A percentile compares a stretch with the other conserved stretches of the same genome.
Evolutionary conservation across 35 echinoderm and acorn worm species (phyloP).

Genomic region (Heliocidaris tuberculata): DNA sequence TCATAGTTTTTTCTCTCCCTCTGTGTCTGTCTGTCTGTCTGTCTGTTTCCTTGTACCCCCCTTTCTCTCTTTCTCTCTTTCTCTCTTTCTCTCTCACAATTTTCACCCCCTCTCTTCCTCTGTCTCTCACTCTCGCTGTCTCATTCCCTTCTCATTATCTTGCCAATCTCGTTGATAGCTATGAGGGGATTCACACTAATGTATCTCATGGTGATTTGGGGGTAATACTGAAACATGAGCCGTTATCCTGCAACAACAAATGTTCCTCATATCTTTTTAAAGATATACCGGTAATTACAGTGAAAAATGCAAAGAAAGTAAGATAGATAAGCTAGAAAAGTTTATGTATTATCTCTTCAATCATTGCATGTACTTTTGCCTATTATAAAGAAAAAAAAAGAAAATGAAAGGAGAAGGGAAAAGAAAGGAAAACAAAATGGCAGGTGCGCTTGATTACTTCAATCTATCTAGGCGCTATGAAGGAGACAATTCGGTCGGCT

Average conservation of each 20-base stretch:
- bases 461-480: neutral
- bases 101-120: neutral
- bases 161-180: neutral
- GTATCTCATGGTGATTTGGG: too few relatives aligned
- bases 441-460: neutral
- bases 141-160: neutral
- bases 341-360: neutral
- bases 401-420: neutral
- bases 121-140: neutral
- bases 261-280: too few relatives aligned
- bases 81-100: neutral
- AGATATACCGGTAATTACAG: too few relatives aligned
- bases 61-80: neutral
- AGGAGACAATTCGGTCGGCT: neutral
- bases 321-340: too few relatives aligned
- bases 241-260: too few relatives aligned
- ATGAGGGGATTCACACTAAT: too few relatives aligned
- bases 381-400: too few relatives aligned
- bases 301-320: too few relatives aligned
- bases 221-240: too few relatives aligned
- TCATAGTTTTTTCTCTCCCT: neutral
- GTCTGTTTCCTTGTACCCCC: too few relatives aligned
- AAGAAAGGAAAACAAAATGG: neutral
- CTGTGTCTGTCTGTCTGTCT: neutral
- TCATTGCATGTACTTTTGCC: neutral